phyloP scores from a whole-genome alignment of 1,140 invertebrate species.

The Drosophila pandora region DNA sequence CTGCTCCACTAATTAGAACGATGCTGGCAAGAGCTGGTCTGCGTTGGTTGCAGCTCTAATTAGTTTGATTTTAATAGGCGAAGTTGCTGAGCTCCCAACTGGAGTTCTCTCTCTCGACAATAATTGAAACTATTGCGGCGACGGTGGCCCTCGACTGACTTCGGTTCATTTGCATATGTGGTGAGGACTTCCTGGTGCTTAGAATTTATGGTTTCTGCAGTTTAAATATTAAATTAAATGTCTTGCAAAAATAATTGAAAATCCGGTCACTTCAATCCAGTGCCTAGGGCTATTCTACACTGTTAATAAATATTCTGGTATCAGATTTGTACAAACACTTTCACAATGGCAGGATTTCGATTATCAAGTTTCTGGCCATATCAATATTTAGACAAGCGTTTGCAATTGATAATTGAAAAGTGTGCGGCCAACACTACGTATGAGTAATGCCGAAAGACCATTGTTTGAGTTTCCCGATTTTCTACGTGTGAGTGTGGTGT shows the following conservation, averaged over 20 bases:
- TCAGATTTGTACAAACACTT: conserved; percentile 24
- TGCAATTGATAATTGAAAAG: conserved; percentile 59
- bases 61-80: conserved; percentile 46
- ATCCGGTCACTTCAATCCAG: not conserved
- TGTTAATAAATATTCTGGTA: conserved; percentile 40
- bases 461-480: conserved; percentile 46
- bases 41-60: conserved; percentile 22
- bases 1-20: conserved; percentile 37
- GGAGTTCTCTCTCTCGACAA: conserved; percentile 13
- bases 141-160: conserved; percentile 1
- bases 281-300: not conserved
- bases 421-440: conserved; percentile 51
- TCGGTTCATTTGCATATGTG: conserved; percentile 35
- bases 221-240: conserved; percentile 35
- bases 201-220: conserved; percentile 28
- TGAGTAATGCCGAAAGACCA: conserved; percentile 47
- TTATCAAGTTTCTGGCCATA: conserved; percentile 49
- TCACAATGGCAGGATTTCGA: conserved; percentile 36
- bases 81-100: conserved; percentile 16
- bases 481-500: conserved; percentile 10
- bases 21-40: not conserved
- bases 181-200: conserved; percentile 1
- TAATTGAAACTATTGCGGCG: conserved; percentile 37
- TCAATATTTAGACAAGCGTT: conserved; percentile 59
- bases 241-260: conserved; percentile 47